Conservation (phyloP, 1,140 invertebrate genomes). For the Drosophila funebris region DNA sequence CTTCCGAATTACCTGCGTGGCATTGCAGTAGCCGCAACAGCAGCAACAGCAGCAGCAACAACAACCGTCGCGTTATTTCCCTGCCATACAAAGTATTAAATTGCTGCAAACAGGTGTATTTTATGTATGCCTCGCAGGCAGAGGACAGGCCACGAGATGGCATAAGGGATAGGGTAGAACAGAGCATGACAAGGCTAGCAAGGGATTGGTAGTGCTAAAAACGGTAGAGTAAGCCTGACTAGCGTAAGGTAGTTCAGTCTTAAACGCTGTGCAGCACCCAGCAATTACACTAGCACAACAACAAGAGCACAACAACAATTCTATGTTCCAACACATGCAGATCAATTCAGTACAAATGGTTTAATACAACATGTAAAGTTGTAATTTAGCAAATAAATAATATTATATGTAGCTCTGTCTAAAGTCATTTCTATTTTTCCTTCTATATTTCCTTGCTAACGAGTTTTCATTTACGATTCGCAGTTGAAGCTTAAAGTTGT, state of each 20-base stretch:
- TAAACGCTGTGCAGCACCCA: too few relatives aligned
- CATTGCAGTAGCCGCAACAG: slow-evolving; percentile 54
- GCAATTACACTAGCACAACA: too few relatives aligned
- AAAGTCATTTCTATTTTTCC: too few relatives aligned
- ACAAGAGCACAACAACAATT: too few relatives aligned
- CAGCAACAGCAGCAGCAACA: slow-evolving; percentile 20
- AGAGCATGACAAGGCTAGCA: neutral
- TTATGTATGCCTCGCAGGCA: slow-evolving; percentile 58
- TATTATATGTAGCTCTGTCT: too few relatives aligned
- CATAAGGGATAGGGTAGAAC: neutral
- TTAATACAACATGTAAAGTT: too few relatives aligned
- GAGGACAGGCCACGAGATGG: neutral
- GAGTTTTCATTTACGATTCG: too few relatives aligned
- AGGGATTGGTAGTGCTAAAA: neutral
- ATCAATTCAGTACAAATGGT: too few relatives aligned
- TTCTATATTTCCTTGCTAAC: too few relatives aligned
- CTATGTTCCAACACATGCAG: too few relatives aligned
- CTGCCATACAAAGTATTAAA: slow-evolving; percentile 80
- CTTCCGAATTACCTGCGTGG: slow-evolving; percentile 77
- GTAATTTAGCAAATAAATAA: too few relatives aligned
- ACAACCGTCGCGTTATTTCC: slow-evolving; percentile 63
- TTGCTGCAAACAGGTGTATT: slow-evolving; percentile 81
- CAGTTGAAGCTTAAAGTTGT: too few relatives aligned
- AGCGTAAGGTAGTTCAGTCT: neutral
- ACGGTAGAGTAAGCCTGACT: neutral